These are phyloP conservation scores for Syritta pipiens DNA, from an alignment of 2,888 invertebrate genomes.

Conservation along the genomic window DNA sequence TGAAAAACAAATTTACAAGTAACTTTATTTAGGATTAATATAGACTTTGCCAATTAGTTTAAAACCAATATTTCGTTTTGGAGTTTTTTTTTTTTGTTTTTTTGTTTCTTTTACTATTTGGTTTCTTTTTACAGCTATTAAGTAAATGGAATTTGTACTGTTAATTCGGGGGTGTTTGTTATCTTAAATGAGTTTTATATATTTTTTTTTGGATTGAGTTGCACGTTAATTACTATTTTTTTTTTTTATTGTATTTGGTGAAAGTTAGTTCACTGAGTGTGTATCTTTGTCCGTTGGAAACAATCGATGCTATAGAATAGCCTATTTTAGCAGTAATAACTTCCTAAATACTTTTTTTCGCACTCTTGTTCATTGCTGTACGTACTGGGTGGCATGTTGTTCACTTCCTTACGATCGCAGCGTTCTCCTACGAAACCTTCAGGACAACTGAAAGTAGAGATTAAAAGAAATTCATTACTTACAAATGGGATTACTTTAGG, in stretches of 20 bases:
- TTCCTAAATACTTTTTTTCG: constrained; percentile 77
- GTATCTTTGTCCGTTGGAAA: constrained; percentile 65
- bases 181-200: constrained; percentile 49
- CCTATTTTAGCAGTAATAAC: constrained; percentile 80
- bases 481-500: background rate
- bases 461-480: background rate
- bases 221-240: constrained; percentile 53
- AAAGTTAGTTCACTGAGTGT: constrained; percentile 56
- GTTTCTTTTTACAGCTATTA: constrained; percentile 55
- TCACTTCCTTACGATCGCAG: constrained; percentile 77
- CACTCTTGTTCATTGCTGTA: constrained; percentile 79
- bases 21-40: constrained; percentile 46
- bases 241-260: constrained; percentile 59
- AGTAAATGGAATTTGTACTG: constrained; percentile 68
- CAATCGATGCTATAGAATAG: constrained; percentile 79
- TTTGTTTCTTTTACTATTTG: constrained; percentile 51
- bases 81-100: constrained; percentile 71
- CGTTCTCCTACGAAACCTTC: constrained; percentile 78
- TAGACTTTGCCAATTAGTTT: constrained; percentile 54
- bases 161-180: constrained; percentile 66
- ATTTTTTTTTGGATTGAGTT: constrained; percentile 56
- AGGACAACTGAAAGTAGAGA: constrained; percentile 76
- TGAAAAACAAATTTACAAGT: constrained; percentile 53
- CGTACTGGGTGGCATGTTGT: constrained; percentile 78
- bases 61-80: constrained; percentile 67